Evolutionary conservation across 2,888 invertebrate species (phyloP).

Genomic region (Noctua janthina): DNA sequence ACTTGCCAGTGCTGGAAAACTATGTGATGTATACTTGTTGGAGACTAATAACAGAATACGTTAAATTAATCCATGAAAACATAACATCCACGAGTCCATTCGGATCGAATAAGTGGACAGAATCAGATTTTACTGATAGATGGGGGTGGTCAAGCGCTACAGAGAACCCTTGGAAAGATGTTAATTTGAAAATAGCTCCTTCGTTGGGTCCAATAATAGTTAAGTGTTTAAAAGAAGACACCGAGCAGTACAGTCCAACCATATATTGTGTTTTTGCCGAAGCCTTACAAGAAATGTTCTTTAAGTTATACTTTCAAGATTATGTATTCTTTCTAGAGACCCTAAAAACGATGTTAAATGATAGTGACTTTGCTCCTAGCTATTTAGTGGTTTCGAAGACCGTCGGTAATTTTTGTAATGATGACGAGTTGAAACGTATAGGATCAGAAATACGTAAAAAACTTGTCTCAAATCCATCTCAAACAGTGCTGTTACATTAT

Average conservation of each 20-base stretch:
- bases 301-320: slow-evolving; percentile 13
- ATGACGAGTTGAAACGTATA: slow-evolving; percentile 34
- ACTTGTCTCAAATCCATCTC: slow-evolving; percentile 55
- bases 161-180: slow-evolving; percentile 48
- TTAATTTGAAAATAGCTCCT: slow-evolving; percentile 62
- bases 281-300: slow-evolving; percentile 43
- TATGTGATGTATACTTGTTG: slow-evolving; percentile 67
- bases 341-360: slow-evolving; percentile 54
- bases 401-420: slow-evolving; percentile 16
- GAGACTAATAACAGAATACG: slow-evolving; percentile 66
- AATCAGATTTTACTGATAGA: slow-evolving; percentile 8
- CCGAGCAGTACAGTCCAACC: slow-evolving; percentile 54
- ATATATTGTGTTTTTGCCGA: slow-evolving; percentile 56
- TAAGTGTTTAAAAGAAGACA: slow-evolving; percentile 64
- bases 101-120: slow-evolving; percentile 16
- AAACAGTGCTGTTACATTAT: slow-evolving; percentile 66
- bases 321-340: slow-evolving; percentile 38
- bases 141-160: slow-evolving; percentile 4
- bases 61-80: slow-evolving; percentile 51
- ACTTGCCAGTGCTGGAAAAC: slow-evolving; percentile 25
- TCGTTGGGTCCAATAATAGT: slow-evolving; percentile 58
- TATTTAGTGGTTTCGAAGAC: slow-evolving; percentile 54
- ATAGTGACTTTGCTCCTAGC: slow-evolving; percentile 49
- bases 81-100: slow-evolving; percentile 4
- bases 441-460: slow-evolving; percentile 57